Base-by-base conservation (phyloP, 1,140 invertebrate species). In the Brachionus sp. region DNA sequence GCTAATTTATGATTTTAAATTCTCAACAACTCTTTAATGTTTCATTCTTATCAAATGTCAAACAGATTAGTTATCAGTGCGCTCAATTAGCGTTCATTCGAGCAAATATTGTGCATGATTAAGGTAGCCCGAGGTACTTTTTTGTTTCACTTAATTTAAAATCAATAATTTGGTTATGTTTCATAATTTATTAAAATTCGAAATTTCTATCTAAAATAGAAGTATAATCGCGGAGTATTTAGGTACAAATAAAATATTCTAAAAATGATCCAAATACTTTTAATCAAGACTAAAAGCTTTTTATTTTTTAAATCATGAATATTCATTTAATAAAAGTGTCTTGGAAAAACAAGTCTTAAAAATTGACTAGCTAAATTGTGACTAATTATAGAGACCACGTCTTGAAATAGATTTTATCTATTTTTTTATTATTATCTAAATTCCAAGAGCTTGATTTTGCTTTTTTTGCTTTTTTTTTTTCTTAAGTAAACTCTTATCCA, bases 161-260 rank as follows among this genome's bases (percentile, higher is more conserved):
- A 57, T 57, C 50, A 57, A 57, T 57, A 57, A 57, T 57, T 57
- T 57, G 50, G 16, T 19, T 42, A 19, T 9, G 50, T 57, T 57
- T 57, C 50, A 57, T 57, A 57, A 57, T 57, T 57, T 57, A 57
- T 57, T 57, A 57, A 57, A 57, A 57, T 57, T 57, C 16, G 50
- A 23, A 57, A 57, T 19, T 57, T 57, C 19, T 57, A 57, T 57
- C 50, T 19, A 16, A 57, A 50, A 23, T 57, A 16, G 50, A 57
- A 57, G 50, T 57, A 19, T 19, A 57, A 57, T 57, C 50, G 29
- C 29, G n/a, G 50, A 57, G 19, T 23, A 57, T 57, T 57, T 57
- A 57, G 50, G 50, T 57, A 23, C 50, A 2, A 57, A 19, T 57
- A 19, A 25, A 57, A 57, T 23, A 42, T 57, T 57, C 50, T 3